Base-by-base conservation (phyloP, 2,888 invertebrate species). In the Actias luna region DNA sequence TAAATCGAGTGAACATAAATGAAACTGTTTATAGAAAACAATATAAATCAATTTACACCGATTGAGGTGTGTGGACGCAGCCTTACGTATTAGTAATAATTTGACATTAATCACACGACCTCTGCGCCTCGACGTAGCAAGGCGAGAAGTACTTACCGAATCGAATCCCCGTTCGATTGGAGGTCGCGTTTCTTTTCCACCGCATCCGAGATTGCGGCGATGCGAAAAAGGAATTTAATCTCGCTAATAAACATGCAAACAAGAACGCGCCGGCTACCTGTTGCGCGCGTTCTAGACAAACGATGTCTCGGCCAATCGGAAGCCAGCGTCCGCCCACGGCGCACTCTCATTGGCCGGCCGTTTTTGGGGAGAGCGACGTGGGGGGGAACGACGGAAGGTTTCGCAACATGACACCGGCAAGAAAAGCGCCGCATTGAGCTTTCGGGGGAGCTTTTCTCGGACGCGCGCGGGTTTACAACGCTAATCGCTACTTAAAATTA, bases 371-470 rank as follows among this genome's bases (percentile, higher is more conserved):
- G 88, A 85, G 82, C 77, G 69, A 63, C 69, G 73, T 73, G 78
- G 82, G 84, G 82, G 83, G 77, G 78, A 76, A 70, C 73, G 72
- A 69, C 70, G 73, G 82, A 78, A 80, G 80, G 78, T 82, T 83
- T 79, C 83, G 82, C 80, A 83, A 88, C 87, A 84, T 86, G 86
- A 85, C 87, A 88, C 87, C 84, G 81, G 80, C 85, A 86, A 90
- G 92, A 90, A 92, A 92, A 92, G 89, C 88, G 82, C 79, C 88
- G 88, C 92, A 89, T 89, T 88, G 89, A 92, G 92, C 92, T 92
- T 91, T 89, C 83, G 83, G 82, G n/a, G 81, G 73, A 88, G 91
- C 89, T 91, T 91, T 90, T 88, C 91, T 86, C 82, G 74, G 75
- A 74, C 82, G 84, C 86, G 88, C 85, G 83, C 83, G 85, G 77